Conservation (phyloP, 2,113 vertebrate genomes). For the Prietella phreatophila region DNA sequence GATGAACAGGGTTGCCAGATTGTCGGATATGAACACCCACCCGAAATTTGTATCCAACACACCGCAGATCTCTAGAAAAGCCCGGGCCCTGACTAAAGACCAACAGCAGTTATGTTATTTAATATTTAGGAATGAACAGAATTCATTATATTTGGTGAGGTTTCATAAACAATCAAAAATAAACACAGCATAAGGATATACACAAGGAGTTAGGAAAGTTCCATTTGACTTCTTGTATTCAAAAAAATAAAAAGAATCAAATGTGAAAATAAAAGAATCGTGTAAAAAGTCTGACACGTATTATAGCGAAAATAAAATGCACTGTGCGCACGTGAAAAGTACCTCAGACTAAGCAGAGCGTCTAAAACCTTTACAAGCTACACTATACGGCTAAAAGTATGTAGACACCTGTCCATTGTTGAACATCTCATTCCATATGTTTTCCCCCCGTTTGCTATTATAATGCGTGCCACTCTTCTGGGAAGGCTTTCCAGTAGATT, state of each 20-base stretch:
- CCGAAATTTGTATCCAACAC: not conserved
- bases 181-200: not conserved
- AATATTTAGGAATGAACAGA: not conserved
- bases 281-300: not conserved
- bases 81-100: not conserved
- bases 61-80: not conserved
- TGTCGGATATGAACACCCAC: not conserved
- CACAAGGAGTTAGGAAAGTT: not conserved
- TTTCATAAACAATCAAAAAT: not conserved
- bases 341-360: too few relatives aligned
- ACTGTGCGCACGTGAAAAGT: too few relatives aligned
- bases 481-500: too few relatives aligned
- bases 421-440: not conserved
- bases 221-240: not conserved
- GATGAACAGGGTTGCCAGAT: slow-evolving; percentile 6
- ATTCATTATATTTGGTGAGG: not conserved
- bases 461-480: not conserved
- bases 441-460: not conserved
- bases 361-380: not conserved
- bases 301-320: too few relatives aligned
- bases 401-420: not conserved
- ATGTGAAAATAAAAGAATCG: too few relatives aligned
- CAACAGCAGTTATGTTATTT: not conserved
- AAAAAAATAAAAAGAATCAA: too few relatives aligned
- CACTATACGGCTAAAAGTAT: not conserved